Percentiles rank a stretch among this genome's conserved stretches.
These are phyloP conservation scores for Sturnus vulgaris DNA, from an alignment of 2,113 vertebrate genomes.

Conservation along the genomic window DNA sequence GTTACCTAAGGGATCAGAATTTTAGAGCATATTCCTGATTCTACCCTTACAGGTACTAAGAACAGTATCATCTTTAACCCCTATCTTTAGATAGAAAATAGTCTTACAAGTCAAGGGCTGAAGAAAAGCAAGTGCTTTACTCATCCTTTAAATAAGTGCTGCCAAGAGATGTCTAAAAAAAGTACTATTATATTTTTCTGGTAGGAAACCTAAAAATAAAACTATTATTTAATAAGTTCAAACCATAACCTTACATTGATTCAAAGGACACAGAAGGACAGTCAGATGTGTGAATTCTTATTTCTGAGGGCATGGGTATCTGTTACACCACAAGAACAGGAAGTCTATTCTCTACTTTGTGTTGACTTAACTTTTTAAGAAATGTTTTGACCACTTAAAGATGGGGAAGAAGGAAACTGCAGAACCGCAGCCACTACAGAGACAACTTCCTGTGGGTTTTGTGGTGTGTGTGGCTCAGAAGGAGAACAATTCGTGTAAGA, in stretches of 20 bases:
- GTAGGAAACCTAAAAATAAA: conserved; percentile 22
- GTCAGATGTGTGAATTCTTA: neutral
- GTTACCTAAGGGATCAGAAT: neutral
- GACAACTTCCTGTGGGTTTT: conserved; percentile 75
- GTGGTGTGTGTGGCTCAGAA: conserved; percentile 55
- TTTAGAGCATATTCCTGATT: neutral
- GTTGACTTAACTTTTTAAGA: conserved; percentile 53
- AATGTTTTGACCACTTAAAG: conserved; percentile 35
- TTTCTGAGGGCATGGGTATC: neutral
- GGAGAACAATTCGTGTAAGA: neutral
- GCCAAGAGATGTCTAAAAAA: neutral
- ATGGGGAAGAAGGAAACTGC: conserved; percentile 64
- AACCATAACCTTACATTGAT: neutral
- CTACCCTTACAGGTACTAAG: neutral
- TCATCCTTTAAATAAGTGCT: neutral
- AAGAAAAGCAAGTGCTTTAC: neutral
- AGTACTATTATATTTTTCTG: neutral
- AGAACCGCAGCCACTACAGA: conserved; percentile 66
- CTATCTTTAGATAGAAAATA: neutral
- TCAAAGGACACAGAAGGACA: neutral
- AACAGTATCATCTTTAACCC: neutral
- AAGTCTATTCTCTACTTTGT: neutral
- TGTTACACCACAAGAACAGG: neutral
- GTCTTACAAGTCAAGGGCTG: neutral
- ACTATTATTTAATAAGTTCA: neutral